phyloP scores from a whole-genome alignment of 2,888 invertebrate genomes.

The Scaptomyza reducta region DNA sequence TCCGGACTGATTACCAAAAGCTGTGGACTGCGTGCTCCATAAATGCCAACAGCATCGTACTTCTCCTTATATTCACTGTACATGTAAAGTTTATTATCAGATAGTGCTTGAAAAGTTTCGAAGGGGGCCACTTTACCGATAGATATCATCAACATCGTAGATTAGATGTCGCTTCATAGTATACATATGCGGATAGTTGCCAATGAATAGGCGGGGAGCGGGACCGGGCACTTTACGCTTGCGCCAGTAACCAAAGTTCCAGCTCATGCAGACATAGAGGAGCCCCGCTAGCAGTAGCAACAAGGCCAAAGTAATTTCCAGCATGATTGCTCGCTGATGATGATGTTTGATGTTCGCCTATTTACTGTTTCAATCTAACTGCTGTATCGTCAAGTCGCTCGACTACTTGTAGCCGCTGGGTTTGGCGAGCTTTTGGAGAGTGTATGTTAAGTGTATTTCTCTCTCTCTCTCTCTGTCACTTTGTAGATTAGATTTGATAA shows the following conservation, averaged over 20 bases:
- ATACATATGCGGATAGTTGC: conserved; percentile 79
- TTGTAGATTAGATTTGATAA: conserved; percentile 15
- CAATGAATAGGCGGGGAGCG: conserved; percentile 77
- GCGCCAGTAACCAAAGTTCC: conserved; percentile 83
- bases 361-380: conserved; percentile 13
- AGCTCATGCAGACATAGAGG: conserved; percentile 72
- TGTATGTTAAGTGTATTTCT: background rate
- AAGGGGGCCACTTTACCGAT: conserved; percentile 81
- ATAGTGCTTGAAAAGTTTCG: too few relatives aligned
- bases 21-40: conserved; percentile 77
- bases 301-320: conserved; percentile 49
- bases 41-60: conserved; percentile 84
- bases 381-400: background rate
- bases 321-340: conserved; percentile 28
- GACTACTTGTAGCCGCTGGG: background rate
- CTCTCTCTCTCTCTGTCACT: conserved; percentile 2
- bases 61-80: conserved; percentile 55
- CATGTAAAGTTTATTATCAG: background rate
- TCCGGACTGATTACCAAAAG: conserved; percentile 82
- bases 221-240: conserved; percentile 82
- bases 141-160: conserved; percentile 82
- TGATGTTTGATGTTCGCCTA: background rate
- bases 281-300: conserved; percentile 27
- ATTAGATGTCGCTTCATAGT: conserved; percentile 71
- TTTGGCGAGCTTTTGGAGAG: conserved; percentile 10